Percentiles rank a stretch among this genome's conserved stretches.
These are phyloP conservation scores for Pachycephala philippinensis DNA, from an alignment of 2,113 vertebrate species.

Conservation along the genomic window DNA sequence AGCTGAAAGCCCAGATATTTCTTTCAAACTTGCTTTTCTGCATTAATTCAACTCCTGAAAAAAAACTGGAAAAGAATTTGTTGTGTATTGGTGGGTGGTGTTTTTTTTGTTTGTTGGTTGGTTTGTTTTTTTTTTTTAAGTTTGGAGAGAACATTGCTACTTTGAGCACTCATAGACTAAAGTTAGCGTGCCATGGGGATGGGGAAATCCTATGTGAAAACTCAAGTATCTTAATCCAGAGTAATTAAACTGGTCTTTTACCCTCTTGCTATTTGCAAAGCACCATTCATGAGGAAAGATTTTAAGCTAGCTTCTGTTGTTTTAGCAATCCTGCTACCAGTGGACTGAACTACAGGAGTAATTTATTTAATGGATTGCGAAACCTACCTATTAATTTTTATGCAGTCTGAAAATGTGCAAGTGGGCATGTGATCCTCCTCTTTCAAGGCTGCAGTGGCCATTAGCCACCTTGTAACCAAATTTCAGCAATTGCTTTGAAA, in stretches of 20 bases:
- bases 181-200: rapidly evolving
- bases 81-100: not conserved
- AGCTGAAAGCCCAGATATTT: not conserved
- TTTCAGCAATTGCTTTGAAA: not conserved
- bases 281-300: not conserved
- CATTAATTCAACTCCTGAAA: not conserved
- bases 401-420: not conserved
- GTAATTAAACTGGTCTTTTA: not conserved
- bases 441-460: not conserved
- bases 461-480: not conserved
- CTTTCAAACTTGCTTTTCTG: not conserved
- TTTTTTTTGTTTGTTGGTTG: not conserved
- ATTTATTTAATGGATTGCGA: not conserved
- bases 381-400: not conserved
- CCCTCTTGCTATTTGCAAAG: not conserved
- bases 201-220: not conserved
- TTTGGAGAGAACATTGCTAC: not conserved
- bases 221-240: not conserved
- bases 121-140: not conserved
- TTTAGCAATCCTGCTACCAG: not conserved
- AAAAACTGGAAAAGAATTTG: not conserved
- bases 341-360: not conserved
- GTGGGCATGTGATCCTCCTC: not conserved
- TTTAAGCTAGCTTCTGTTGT: not conserved
- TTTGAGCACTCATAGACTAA: not conserved